These are phyloP conservation scores for Fragum fragum DNA, from an alignment of 2,888 invertebrate species.

Conservation along the genomic window DNA sequence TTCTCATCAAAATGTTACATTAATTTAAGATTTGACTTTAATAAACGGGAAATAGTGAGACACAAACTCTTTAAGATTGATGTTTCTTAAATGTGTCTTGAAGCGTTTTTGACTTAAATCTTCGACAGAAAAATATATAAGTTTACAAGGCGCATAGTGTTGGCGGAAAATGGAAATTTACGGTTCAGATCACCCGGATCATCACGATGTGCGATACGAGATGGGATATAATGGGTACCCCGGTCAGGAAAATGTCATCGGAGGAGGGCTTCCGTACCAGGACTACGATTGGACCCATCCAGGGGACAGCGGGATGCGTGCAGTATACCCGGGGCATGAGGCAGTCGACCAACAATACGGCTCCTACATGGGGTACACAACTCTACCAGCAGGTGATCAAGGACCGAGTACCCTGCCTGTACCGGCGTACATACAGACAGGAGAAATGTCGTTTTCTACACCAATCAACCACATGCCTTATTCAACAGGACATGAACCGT, in stretches of 20 bases:
- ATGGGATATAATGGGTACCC: constrained; percentile 51
- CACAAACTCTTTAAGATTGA: background rate
- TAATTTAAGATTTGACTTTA: background rate
- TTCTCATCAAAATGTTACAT: background rate
- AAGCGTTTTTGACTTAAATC: background rate
- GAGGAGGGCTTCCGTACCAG: constrained; percentile 40
- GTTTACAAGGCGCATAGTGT: no score
- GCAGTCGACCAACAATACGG: constrained; percentile 57
- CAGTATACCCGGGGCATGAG: constrained; percentile 49
- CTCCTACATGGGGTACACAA: constrained; percentile 63
- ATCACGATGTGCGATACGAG: constrained; percentile 55
- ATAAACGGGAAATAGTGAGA: background rate
- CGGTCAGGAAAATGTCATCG: constrained; percentile 28
- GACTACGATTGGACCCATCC: constrained; percentile 58
- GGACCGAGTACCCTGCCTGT: constrained; percentile 34
- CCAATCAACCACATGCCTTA: constrained; percentile 56
- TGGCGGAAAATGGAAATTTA: constrained; percentile 44
- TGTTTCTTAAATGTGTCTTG: background rate
- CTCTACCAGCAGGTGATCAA: constrained; percentile 53
- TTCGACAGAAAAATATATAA: no score
- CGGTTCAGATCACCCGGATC: constrained; percentile 39
- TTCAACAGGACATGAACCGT: constrained; percentile 48
- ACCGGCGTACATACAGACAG: constrained; percentile 53
- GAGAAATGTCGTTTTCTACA: constrained; percentile 57
- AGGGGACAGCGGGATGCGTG: constrained; percentile 15